These are phyloP conservation scores for Ophioninae sp. DNA, from an alignment of 2,888 invertebrate genomes.

Conservation along the genomic window DNA sequence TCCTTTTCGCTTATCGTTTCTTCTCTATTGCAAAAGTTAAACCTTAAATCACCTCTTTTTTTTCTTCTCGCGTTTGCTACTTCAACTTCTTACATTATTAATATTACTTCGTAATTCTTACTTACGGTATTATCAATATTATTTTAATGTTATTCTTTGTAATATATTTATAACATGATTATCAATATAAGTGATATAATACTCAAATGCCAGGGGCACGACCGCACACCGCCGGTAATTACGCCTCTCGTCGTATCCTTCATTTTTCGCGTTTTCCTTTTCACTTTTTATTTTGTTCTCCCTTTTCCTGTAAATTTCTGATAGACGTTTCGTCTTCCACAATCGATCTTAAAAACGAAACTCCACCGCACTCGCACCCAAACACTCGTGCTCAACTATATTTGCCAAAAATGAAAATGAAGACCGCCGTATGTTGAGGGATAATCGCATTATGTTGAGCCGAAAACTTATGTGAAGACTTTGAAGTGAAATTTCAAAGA, in stretches of 20 bases:
- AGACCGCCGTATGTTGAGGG: not conserved
- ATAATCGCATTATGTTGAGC: not conserved
- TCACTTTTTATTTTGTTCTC: not conserved
- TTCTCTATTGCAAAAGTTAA: constrained; percentile 75
- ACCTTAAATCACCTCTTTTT: constrained; percentile 67
- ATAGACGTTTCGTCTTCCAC: constrained; percentile 19
- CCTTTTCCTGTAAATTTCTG: not conserved
- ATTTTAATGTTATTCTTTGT: constrained; percentile 66
- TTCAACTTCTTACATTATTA: constrained; percentile 75
- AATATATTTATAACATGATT: constrained; percentile 77
- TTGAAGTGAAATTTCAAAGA: not conserved
- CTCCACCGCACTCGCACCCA: not conserved
- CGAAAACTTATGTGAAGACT: not conserved
- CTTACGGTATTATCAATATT: constrained; percentile 79
- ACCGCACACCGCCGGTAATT: constrained; percentile 70
- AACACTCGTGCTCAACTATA: constrained; percentile 13
- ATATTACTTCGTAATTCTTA: constrained; percentile 79
- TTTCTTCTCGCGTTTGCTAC: constrained; percentile 60
- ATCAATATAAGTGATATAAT: constrained; percentile 78
- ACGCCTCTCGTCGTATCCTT: constrained; percentile 54
- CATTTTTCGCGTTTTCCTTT: constrained; percentile 50
- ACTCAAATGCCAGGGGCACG: constrained; percentile 79
- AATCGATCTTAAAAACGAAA: constrained; percentile 35
- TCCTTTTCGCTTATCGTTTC: constrained; percentile 56
- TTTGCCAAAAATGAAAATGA: constrained; percentile 26